Conservation (phyloP, 2,113 vertebrate genomes). For the Brienomyrus brachyistius region DNA sequence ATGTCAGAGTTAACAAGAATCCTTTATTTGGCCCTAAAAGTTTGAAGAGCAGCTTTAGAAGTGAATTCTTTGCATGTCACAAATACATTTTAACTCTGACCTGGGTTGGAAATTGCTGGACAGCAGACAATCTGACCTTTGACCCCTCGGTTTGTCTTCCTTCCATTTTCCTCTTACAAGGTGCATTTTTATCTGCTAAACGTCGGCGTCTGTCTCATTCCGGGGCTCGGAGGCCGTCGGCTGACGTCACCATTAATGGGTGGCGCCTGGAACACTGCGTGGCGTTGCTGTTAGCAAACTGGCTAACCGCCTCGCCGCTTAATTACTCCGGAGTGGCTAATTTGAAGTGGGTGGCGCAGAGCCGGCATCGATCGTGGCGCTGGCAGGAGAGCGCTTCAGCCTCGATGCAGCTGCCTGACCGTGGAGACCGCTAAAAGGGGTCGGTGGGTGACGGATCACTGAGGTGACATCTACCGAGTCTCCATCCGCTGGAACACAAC, state of each 20-base stretch:
- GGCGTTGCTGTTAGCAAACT: neutral
- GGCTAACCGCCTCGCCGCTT: neutral
- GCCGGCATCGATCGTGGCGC: neutral
- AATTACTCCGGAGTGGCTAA: neutral
- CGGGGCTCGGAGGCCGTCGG: neutral
- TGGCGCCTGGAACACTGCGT: neutral
- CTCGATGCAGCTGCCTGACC: neutral
- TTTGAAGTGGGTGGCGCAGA: neutral
- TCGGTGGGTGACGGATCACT: slow-evolving; percentile 19
- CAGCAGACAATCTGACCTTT: neutral
- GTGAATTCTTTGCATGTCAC: neutral
- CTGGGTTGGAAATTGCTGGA: neutral
- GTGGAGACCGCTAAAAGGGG: neutral
- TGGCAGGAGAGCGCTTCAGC: neutral
- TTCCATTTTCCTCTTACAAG: neutral
- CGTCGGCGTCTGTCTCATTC: neutral
- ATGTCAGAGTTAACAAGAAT: neutral
- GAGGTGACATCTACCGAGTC: slow-evolving; percentile 10
- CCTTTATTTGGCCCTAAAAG: neutral
- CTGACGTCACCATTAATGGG: neutral
- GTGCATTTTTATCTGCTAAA: neutral
- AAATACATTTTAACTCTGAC: neutral
- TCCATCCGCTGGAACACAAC: slow-evolving; percentile 21
- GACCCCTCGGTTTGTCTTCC: neutral
- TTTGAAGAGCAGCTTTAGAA: neutral